Percentiles rank a stretch among this genome's conserved stretches.
phyloP scores from a whole-genome alignment of 2,888 invertebrate species.

The Drosophila diplacantha region DNA sequence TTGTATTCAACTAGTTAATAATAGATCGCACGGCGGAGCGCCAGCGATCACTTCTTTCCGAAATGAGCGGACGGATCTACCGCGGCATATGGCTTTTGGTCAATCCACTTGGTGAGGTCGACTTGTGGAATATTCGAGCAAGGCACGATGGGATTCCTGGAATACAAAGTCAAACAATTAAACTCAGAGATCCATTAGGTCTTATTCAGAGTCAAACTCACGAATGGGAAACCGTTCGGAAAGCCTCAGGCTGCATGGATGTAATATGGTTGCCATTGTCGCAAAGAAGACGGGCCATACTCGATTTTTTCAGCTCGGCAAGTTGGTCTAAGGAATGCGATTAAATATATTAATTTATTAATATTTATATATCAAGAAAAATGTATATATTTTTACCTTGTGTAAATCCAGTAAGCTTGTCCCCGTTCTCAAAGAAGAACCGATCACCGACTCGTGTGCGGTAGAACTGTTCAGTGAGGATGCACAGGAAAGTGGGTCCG shows the following conservation, averaged over 20 bases:
- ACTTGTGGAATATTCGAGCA: conserved; percentile 81
- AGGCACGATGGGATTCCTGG: conserved; percentile 81
- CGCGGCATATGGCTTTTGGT: conserved; percentile 59
- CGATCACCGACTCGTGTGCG: conserved; percentile 91
- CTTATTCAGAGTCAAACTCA: conserved; percentile 74
- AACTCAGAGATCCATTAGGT: too few relatives aligned
- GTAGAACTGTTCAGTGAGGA: conserved; percentile 91
- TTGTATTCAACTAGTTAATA: conserved; percentile 62
- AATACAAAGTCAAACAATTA: conserved; percentile 49
- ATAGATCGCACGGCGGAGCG: conserved; percentile 28
- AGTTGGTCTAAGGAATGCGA: conserved; percentile 86
- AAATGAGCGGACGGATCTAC: conserved; percentile 50
- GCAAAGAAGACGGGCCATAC: conserved; percentile 87
- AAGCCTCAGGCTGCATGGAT: conserved; percentile 84
- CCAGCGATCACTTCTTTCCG: conserved; percentile 52
- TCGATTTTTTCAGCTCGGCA: conserved; percentile 86
- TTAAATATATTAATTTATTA: too few relatives aligned
- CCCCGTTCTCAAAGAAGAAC: conserved; percentile 88
- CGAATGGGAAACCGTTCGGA: conserved; percentile 81
- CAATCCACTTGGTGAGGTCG: conserved; percentile 82
- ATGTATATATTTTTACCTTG: conserved; percentile 76
- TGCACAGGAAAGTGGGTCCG: conserved; percentile 93
- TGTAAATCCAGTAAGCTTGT: conserved; percentile 82
- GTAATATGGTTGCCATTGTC: conserved; percentile 86
- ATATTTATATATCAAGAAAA: too few relatives aligned